Evolutionary conservation across 2,113 vertebrate species (phyloP).

Genomic region (Cnemophilus loriae): DNA sequence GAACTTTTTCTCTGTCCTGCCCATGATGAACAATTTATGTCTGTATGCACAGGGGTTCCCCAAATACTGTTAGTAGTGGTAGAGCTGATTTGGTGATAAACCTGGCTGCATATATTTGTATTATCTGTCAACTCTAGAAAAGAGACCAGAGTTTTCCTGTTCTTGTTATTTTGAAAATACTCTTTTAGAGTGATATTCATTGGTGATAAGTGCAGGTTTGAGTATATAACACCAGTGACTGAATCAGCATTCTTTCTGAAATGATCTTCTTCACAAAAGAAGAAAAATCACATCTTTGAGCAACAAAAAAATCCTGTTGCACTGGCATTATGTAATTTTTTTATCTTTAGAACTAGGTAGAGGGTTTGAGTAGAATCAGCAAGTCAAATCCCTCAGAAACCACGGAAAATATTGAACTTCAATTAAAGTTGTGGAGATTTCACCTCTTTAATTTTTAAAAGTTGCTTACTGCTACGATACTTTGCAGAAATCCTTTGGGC

Average conservation of each 20-base stretch:
- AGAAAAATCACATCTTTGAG: neutral
- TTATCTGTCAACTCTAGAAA: neutral
- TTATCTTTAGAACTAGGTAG: neutral
- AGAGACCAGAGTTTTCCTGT: neutral
- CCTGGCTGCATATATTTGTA: neutral
- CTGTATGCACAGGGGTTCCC: neutral
- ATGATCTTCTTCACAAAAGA: neutral
- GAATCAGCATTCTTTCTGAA: neutral
- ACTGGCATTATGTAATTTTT: neutral
- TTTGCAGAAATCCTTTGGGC: neutral
- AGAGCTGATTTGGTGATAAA: neutral
- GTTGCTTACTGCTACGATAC: slow-evolving; percentile 16
- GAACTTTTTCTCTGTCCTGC: neutral
- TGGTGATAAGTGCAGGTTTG: neutral
- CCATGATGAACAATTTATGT: neutral
- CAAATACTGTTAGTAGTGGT: neutral
- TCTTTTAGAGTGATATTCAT: neutral
- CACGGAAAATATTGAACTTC: neutral
- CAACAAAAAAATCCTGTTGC: neutral
- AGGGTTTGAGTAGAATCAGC: neutral
- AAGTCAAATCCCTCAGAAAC: neutral
- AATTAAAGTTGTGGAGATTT: neutral
- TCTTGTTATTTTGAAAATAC: neutral
- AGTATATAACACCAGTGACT: neutral
- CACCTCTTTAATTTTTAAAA: neutral